Evolutionary conservation across 2,797 vertebrate genomes (phyloP).

Genomic region (Holocentrus rufus): DNA sequence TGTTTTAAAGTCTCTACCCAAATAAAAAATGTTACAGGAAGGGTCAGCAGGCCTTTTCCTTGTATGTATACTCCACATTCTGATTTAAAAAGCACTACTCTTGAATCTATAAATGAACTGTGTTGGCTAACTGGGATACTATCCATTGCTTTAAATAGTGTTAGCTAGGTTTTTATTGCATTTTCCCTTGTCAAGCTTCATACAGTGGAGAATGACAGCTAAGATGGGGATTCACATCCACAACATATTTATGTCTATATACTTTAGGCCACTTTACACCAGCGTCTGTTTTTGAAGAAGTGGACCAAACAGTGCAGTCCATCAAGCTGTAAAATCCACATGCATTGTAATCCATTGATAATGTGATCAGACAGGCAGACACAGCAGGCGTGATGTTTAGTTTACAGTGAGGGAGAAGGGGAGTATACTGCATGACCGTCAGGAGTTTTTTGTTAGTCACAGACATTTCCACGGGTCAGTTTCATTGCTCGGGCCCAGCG

Average conservation of each 20-base stretch:
- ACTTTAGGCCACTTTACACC: neutral
- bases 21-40: no score
- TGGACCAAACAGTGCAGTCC: neutral
- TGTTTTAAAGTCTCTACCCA: no score
- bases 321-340: neutral
- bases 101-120: no score
- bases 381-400: neutral
- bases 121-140: no score
- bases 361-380: slow-evolving; percentile 58
- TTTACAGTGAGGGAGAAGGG: neutral
- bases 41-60: no score
- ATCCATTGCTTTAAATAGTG: no score
- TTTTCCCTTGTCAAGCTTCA: neutral
- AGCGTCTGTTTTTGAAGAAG: slow-evolving; percentile 15
- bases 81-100: no score
- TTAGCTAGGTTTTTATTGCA: neutral
- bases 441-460: slow-evolving; percentile 80
- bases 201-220: no score
- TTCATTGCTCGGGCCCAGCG: neutral
- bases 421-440: slow-evolving; percentile 71
- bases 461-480: slow-evolving; percentile 32
- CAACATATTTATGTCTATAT: neutral
- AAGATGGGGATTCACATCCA: neutral
- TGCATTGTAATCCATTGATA: slow-evolving; percentile 61
- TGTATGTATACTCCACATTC: no score